phyloP scores from a whole-genome alignment of 2,113 vertebrate species.

The Heterotilapia buettikoferi region DNA sequence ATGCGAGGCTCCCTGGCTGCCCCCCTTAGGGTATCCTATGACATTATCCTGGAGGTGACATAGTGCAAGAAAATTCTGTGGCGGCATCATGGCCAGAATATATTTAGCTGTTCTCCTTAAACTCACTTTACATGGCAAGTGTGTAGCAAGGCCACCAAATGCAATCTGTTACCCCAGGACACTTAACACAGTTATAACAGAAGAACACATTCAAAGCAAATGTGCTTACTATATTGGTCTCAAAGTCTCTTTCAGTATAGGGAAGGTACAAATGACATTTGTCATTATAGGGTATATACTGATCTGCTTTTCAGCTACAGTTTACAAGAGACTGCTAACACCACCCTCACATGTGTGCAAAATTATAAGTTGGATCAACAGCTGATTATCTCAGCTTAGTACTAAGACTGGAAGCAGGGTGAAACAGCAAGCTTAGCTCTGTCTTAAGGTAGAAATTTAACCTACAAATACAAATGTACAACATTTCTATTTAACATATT shows the following conservation, averaged over 20 bases:
- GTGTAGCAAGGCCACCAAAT: conserved; percentile 5
- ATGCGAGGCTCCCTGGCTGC: neutral
- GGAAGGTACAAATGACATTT: neutral
- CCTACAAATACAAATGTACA: neutral
- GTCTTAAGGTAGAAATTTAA: neutral
- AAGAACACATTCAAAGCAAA: neutral
- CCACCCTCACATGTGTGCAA: neutral
- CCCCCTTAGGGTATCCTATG: conserved; percentile 44
- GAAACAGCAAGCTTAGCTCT: neutral
- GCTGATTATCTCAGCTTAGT: neutral
- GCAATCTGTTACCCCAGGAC: neutral
- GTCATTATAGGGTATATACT: neutral
- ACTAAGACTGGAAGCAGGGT: neutral
- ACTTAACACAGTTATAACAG: neutral
- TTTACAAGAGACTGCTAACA: neutral
- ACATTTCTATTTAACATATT: neutral
- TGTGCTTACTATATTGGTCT: neutral
- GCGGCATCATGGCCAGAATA: conserved; percentile 41
- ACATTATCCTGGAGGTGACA: conserved; percentile 44
- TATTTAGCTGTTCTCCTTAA: conserved; percentile 70
- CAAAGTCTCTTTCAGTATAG: neutral
- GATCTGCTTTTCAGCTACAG: neutral
- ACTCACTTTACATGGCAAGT: conserved; percentile 59
- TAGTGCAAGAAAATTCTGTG: conserved; percentile 24
- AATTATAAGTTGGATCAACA: neutral